A percentile compares a stretch with the other conserved stretches of the same genome.
These are phyloP conservation scores for Carassius auratus DNA, from an alignment of 2,113 vertebrate species.

Conservation along the genomic window DNA sequence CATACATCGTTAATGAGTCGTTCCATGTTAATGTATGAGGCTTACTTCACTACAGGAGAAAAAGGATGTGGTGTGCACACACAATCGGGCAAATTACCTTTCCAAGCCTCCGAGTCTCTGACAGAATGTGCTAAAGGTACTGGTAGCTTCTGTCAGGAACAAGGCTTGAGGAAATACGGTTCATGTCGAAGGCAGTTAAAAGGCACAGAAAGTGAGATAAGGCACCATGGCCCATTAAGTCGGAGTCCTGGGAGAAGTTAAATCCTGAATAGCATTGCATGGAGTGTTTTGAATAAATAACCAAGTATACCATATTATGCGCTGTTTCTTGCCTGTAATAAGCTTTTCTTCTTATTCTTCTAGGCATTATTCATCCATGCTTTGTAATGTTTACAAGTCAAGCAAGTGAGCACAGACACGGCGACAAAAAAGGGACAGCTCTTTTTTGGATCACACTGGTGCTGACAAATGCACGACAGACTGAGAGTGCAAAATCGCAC, in stretches of 20 bases:
- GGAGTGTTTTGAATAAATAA: constrained; percentile 8
- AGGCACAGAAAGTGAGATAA: not conserved
- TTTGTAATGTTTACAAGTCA: constrained; percentile 5
- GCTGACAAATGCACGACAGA: constrained; percentile 14
- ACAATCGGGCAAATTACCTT: not conserved
- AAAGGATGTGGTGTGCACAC: constrained; percentile 1
- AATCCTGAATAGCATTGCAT: not conserved
- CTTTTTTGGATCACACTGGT: constrained; percentile 2
- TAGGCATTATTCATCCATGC: not conserved
- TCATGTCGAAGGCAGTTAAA: constrained; percentile 8
- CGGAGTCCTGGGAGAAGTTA: not conserved
- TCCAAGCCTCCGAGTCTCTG: not conserved
- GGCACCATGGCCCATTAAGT: constrained; percentile 17
- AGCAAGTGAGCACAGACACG: not conserved
- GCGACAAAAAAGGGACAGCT: not conserved
- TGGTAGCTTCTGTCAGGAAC: constrained; percentile 23
- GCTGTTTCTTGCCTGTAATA: not conserved
- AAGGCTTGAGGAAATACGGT: constrained; percentile 9
- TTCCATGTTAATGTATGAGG: not conserved
- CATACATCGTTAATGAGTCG: constrained; percentile 4
- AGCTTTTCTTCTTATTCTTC: not conserved
- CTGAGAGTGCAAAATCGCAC: not conserved
- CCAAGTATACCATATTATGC: not conserved
- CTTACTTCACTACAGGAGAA: constrained; percentile 29
- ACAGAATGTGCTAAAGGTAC: constrained; percentile 4